phyloP scores from a whole-genome alignment of 2,888 invertebrate species.

The Gandaritis pyraliata region DNA sequence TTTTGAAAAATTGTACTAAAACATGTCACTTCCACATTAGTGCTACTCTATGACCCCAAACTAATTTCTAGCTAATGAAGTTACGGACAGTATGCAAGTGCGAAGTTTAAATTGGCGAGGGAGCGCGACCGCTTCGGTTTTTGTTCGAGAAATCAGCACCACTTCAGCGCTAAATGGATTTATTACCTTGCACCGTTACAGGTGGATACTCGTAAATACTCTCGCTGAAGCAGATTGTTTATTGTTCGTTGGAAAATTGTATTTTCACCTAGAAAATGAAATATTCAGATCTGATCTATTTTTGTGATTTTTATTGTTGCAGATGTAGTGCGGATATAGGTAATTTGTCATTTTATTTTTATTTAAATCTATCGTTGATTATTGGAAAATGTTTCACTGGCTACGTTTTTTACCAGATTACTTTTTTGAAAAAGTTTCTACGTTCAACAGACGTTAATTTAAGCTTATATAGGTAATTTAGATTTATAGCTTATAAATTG shows the following conservation, averaged over 20 bases:
- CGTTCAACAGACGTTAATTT: no score
- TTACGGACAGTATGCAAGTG: conserved; percentile 67
- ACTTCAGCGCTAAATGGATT: conserved; percentile 78
- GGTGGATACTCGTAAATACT: conserved; percentile 74
- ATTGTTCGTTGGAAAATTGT: conserved; percentile 69
- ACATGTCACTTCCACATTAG: conserved; percentile 25
- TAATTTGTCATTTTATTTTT: conserved; percentile 1
- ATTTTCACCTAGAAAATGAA: conserved; percentile 42
- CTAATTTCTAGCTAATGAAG: conserved; percentile 65
- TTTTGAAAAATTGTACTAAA: neutral
- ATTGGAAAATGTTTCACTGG: no score
- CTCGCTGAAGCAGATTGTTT: conserved; percentile 72
- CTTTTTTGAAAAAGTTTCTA: no score
- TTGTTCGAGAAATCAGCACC: conserved; percentile 73
- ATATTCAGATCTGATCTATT: conserved; percentile 33
- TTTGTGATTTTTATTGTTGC: conserved; percentile 17
- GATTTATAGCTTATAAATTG: no score
- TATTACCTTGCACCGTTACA: conserved; percentile 71
- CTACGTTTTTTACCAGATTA: no score
- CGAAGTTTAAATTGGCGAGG: conserved; percentile 73
- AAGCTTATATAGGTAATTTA: no score
- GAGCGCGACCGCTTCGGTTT: conserved; percentile 65
- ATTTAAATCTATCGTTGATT: no score
- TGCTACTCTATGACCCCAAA: conserved; percentile 42
- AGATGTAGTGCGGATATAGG: conserved; percentile 17